Base-by-base conservation (phyloP, 2,797 vertebrate genomes). In the Enteromius unitaeniatus region DNA sequence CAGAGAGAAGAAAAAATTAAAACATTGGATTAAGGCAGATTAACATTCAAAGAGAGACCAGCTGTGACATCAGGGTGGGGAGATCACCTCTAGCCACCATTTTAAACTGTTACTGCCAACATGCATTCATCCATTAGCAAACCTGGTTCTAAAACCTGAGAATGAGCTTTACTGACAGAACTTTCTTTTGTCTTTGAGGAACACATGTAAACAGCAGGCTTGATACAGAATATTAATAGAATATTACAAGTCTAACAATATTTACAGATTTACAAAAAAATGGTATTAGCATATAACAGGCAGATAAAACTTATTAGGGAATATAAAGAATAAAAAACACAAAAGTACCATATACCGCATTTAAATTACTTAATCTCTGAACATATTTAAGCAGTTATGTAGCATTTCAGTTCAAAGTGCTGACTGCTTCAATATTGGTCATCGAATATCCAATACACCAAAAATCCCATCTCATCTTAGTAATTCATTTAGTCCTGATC, bases 21-120 rank as follows among this genome's bases (percentile, higher is more conserved):
- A 89, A 89, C 89, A 87, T 86, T n/a, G 88, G 90, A 90, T 88
- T 83, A 90, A 90, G n/a, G 23, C 87, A 93, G 93, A 94, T 93
- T 93, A 93, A 86, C 87, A 78, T 81, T 64, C 86, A 86, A n/a
- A 86, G 84, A 91, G 90, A 90, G 89, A 92, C 92, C 91, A 92
- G 90, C 89, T 86, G 84, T 64, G 84, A 87, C 72, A 88, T 87
- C 88, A 92, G 90, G 88, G 91, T 88, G 84, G 83, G 23, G 51
- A 74, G 72, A 64, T 40, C 67, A 60, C 6, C 0, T 23, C 77
- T 45, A 42, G 34, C 76, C 67, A 68, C 62, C 75, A 82, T 83
- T 72, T 78, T 81, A 28, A 78, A 81, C 37, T 10, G 42, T 67
- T 78, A 55, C 65, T 67, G 37, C 13, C 47, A 70, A 45, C 3